Conservation (phyloP, 2,113 vertebrate genomes). For the Pseudolaguvia tuberculata region DNA sequence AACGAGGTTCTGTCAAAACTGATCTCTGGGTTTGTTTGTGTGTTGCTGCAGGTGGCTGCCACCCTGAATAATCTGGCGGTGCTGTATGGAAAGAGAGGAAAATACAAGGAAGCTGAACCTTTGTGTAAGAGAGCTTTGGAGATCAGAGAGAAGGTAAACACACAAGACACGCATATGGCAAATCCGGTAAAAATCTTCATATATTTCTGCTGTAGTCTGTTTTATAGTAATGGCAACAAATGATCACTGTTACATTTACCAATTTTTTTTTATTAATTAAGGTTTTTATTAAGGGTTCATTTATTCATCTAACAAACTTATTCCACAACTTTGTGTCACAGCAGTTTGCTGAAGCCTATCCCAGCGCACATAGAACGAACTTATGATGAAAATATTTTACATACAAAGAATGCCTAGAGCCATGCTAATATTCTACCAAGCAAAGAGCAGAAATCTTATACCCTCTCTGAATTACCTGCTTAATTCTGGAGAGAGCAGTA, state of each 20-base stretch:
- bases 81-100: conserved; percentile 94
- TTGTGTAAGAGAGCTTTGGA: conserved; percentile 95
- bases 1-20: not conserved
- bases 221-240: too few species aligned
- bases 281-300: too few species aligned
- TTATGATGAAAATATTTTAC: too few species aligned
- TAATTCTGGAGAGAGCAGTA: conserved; percentile 27
- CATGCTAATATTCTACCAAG: conserved; percentile 48
- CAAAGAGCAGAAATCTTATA: conserved; percentile 33
- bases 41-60: conserved; percentile 82
- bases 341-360: too few species aligned
- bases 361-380: too few species aligned
- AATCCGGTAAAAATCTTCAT: not conserved
- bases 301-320: too few species aligned
- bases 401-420: too few species aligned
- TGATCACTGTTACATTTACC: too few species aligned
- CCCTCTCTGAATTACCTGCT: conserved; percentile 26
- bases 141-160: conserved; percentile 92
- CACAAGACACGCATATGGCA: not conserved
- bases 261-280: too few species aligned
- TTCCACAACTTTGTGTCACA: too few species aligned
- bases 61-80: conserved; percentile 97
- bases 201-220: not conserved
- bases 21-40: conserved; percentile 13
- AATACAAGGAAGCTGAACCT: conserved; percentile 96